Evolutionary conservation across 2,888 invertebrate species (phyloP), one percentile per base, ranked within the genome.

Genomic region (Synergus itoensis): DNA sequence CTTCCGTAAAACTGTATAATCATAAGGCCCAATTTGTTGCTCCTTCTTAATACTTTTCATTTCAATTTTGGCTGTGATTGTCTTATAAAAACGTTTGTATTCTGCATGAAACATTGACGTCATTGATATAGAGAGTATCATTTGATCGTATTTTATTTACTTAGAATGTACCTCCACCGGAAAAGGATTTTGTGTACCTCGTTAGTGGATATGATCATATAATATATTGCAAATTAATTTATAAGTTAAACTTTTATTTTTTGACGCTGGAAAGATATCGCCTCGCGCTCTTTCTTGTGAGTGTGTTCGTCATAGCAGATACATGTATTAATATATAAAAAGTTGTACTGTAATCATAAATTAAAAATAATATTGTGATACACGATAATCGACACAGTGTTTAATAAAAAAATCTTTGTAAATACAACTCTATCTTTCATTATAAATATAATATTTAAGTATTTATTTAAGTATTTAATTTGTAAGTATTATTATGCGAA

Each of bases 351-450:
- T 84, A 82, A 83, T 77, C 77, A 82, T 83, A 80, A 80, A 76
- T 80, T 80, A 83, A 88, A 86, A 83, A 88, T 85, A 87, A 89
- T 85, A 85, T 89, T 90, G 90, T 90, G 89, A 91, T 90, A 90
- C 85, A 86, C 88, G 91, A 88, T 91, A 90, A 86, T 87, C 84
- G 86, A 88, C 83, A 80, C 87, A 87, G 86, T 89, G 88, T 90
- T 90, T 89, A 90, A 90, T 90, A 90, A 88, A 73, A 28, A 28
- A 87, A 89, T 86, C 86, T 89, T 90, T 90, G 86, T 89, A 89
- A 89, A 88, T 88, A 88, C 80, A 85, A 16, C 16, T 79, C 69
- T 77, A 76, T n/a, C 77, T 36, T 18, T 18, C 60, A 63, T 45
- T 65, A 43, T 65, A 41, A 67, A 73, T 53, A 60, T 64, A 53